A percentile compares a stretch with the other conserved stretches of the same genome.
Conservation (phyloP, 1,140 invertebrate genomes). For the Heliothis subflexa region DNA sequence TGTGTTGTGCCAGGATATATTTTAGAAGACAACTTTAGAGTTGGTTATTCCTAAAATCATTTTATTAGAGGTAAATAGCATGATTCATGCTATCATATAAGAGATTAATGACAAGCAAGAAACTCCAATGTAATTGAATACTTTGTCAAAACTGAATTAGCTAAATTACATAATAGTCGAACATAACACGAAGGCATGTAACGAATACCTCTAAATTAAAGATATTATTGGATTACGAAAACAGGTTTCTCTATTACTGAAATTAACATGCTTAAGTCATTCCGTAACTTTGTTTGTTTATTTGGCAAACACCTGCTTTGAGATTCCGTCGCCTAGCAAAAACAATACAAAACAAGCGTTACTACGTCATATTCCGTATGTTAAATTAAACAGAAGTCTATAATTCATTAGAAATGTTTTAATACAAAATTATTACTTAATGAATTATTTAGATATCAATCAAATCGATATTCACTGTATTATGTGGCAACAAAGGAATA, state of each 20-base stretch:
- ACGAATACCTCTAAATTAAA: constrained; percentile 9
- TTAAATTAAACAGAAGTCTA: no score
- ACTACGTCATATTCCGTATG: no score
- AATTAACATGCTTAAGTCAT: constrained; percentile 20
- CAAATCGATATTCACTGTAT: not conserved
- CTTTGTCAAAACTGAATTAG: constrained; percentile 18
- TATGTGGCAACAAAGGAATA: constrained; percentile 17
- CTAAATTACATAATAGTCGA: constrained; percentile 17
- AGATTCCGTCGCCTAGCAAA: no score
- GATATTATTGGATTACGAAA: constrained; percentile 14
- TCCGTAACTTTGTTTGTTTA: constrained; percentile 22
- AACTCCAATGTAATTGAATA: not conserved
- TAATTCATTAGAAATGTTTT: no score
- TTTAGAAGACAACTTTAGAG: not conserved
- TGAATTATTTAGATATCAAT: not conserved
- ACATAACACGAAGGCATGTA: not conserved
- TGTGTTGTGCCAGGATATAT: not conserved
- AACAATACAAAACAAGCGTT: no score
- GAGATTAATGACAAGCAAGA: not conserved
- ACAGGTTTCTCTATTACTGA: constrained; percentile 11
- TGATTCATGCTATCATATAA: not conserved
- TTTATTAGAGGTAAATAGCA: no score
- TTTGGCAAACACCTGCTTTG: not conserved
- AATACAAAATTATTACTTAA: no score
- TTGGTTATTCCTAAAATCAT: not conserved